phyloP scores from a whole-genome alignment of 2,113 vertebrate species.

The Ammospiza nelsoni region DNA sequence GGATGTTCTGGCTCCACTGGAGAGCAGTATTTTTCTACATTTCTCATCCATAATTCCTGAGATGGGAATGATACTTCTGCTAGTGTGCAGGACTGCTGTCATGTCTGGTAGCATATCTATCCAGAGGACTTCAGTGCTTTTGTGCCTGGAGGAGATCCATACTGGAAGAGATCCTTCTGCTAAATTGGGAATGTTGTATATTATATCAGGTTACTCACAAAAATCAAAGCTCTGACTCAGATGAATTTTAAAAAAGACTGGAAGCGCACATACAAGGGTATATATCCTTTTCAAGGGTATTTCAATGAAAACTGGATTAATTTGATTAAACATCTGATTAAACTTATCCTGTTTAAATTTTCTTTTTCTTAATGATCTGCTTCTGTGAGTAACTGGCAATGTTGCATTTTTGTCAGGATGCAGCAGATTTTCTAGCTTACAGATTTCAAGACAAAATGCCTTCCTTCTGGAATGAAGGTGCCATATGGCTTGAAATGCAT shows the following conservation, averaged over 20 bases:
- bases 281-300: background rate
- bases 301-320: background rate
- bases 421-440: constrained; percentile 40
- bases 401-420: constrained; percentile 11
- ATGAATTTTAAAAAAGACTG: background rate
- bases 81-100: background rate
- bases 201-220: background rate
- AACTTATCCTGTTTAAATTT: background rate
- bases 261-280: background rate
- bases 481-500: constrained; percentile 63
- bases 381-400: background rate
- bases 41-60: background rate
- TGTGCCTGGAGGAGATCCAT: background rate
- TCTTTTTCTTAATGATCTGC: background rate
- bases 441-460: constrained; percentile 51
- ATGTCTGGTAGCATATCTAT: background rate
- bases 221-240: background rate
- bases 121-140: background rate
- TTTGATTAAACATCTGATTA: background rate
- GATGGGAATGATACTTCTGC: background rate
- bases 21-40: constrained; percentile 5
- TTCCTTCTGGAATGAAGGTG: constrained; percentile 27
- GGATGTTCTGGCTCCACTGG: constrained; percentile 5
- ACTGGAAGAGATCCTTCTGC: background rate
- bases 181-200: background rate